Conservation (phyloP, 2,888 invertebrate species). For the Euphydryas editha region DNA sequence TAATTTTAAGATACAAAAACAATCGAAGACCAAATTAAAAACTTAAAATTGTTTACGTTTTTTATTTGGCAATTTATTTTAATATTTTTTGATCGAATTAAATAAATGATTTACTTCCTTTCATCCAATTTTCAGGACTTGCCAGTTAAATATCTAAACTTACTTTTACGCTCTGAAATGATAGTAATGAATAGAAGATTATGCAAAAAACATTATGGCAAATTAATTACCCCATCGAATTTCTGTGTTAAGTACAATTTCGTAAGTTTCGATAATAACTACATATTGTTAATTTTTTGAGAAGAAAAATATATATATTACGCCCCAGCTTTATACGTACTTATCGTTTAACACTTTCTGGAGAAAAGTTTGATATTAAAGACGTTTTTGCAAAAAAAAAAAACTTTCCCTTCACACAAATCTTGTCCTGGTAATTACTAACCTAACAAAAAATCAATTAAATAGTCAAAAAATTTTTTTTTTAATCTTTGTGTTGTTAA, state of each 20-base stretch:
- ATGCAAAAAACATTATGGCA: conserved; percentile 49
- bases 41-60: not conserved
- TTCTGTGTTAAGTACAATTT: conserved; percentile 60
- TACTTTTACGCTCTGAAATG: conserved; percentile 59
- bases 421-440: no score
- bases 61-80: not conserved
- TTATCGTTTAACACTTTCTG: no score
- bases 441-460: no score
- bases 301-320: no score
- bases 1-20: not conserved
- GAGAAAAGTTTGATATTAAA: no score
- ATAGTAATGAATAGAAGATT: conserved; percentile 48
- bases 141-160: conserved; percentile 47
- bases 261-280: conserved; percentile 49
- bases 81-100: not conserved
- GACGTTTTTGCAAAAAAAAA: no score
- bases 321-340: no score
- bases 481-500: no score
- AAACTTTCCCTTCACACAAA: no score
- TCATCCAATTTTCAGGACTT: conserved; percentile 50
- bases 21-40: not conserved
- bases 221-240: conserved; percentile 57
- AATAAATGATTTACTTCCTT: not conserved
- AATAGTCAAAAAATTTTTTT: no score
- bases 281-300: not conserved